These are phyloP conservation scores for Anolis sagrei DNA, from an alignment of 2,113 vertebrate species.

Conservation along the genomic window DNA sequence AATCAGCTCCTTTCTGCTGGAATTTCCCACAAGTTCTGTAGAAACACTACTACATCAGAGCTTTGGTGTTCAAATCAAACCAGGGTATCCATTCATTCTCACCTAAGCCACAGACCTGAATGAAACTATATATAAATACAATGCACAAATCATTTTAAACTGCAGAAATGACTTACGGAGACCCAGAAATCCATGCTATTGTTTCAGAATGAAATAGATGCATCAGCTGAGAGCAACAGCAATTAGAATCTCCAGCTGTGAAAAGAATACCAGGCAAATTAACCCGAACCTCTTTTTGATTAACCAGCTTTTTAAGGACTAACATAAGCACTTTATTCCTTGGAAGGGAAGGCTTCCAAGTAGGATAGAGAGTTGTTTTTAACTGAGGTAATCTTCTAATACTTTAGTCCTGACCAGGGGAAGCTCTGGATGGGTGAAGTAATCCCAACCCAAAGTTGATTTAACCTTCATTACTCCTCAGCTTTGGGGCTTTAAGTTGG, in stretches of 20 bases:
- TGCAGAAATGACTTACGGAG: conserved; percentile 37
- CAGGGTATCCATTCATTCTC: conserved; percentile 19
- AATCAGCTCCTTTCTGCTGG: conserved; percentile 22
- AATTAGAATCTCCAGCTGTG: conserved; percentile 38
- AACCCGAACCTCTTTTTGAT: conserved; percentile 60
- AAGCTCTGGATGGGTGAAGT: conserved; percentile 61
- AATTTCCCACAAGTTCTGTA: conserved; percentile 49
- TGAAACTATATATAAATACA: conserved; percentile 33
- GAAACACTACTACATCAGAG: conserved; percentile 41
- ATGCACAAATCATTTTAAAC: not conserved
- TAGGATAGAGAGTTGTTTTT: conserved; percentile 70
- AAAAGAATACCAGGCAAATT: conserved; percentile 62
- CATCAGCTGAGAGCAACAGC: conserved; percentile 22
- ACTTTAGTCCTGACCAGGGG: conserved; percentile 69
- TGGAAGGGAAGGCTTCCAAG: conserved; percentile 63
- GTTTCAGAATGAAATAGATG: conserved; percentile 36
- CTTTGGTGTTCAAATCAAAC: conserved; percentile 22
- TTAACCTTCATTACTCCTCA: conserved; percentile 61
- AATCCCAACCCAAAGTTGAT: conserved; percentile 72
- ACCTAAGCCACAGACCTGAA: conserved; percentile 28
- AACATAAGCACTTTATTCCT: conserved; percentile 67
- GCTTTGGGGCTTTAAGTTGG: conserved; percentile 50
- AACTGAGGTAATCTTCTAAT: conserved; percentile 74
- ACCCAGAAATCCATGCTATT: conserved; percentile 46
- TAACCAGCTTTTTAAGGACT: conserved; percentile 66